A percentile compares a stretch with the other conserved stretches of the same genome.
Evolutionary conservation across 2,113 vertebrate genomes (phyloP).

Genomic region (Hystrix brachyura): DNA sequence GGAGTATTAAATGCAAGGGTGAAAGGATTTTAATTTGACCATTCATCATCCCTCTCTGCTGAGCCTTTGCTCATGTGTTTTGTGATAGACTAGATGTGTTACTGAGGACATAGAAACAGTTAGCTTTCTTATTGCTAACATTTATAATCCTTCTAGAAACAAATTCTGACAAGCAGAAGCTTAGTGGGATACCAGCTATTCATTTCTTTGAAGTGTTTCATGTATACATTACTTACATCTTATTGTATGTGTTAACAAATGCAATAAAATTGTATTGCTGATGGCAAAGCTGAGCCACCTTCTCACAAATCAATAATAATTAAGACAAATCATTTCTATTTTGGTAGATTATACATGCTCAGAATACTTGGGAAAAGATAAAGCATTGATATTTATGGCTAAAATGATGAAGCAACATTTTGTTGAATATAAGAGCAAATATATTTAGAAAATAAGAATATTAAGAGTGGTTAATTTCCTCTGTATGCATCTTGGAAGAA

Average conservation of each 20-base stretch:
- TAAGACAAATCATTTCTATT: constrained; percentile 56
- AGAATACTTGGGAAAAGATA: background rate
- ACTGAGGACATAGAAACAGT: constrained; percentile 47
- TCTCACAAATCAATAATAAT: constrained; percentile 71
- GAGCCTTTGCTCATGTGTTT: constrained; percentile 26
- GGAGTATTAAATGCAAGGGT: constrained; percentile 45
- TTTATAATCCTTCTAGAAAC: constrained; percentile 74
- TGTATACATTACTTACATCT: constrained; percentile 74
- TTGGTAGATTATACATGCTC: background rate
- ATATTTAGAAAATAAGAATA: constrained; percentile 41
- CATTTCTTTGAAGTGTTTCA: constrained; percentile 76
- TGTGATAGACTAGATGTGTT: constrained; percentile 44
- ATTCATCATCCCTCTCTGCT: constrained; percentile 59
- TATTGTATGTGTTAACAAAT: constrained; percentile 75
- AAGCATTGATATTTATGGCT: constrained; percentile 49
- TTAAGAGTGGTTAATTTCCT: background rate
- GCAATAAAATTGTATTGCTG: constrained; percentile 7
- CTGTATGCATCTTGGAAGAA: background rate
- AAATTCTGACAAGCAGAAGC: constrained; percentile 65
- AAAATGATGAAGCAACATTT: constrained; percentile 5
- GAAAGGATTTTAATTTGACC: constrained; percentile 72
- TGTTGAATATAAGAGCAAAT: constrained; percentile 43
- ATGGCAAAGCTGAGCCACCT: background rate
- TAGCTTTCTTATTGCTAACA: constrained; percentile 77
- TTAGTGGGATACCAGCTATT: constrained; percentile 64